phyloP scores from a whole-genome alignment of 2,113 vertebrate species.

The Embiotoca jacksoni region DNA sequence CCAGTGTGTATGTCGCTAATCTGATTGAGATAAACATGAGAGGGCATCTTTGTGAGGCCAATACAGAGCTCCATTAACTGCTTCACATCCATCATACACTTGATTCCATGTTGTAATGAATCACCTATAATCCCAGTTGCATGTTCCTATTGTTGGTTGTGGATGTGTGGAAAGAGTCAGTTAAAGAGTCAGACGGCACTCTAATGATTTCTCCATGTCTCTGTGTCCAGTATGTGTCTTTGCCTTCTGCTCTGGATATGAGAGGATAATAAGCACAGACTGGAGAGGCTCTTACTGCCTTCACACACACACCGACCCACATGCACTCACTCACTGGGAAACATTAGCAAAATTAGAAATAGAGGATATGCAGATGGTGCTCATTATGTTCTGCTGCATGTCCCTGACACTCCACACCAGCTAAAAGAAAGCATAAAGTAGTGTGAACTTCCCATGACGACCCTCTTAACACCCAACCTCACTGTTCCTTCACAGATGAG shows the following conservation, averaged over 20 bases:
- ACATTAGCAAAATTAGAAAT: constrained; percentile 49
- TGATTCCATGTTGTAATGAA: not conserved
- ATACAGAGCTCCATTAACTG: too few species aligned
- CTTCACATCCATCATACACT: too few species aligned
- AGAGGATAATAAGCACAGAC: constrained; percentile 59
- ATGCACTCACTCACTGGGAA: constrained; percentile 16
- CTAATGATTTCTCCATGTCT: constrained; percentile 38
- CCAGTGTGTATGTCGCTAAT: too few species aligned
- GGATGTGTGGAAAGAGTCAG: constrained; percentile 13
- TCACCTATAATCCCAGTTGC: not conserved
- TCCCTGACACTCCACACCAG: constrained; percentile 44
- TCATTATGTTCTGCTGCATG: constrained; percentile 61
- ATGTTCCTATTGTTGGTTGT: constrained; percentile 10
- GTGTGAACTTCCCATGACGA: not conserved
- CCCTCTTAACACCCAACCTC: constrained; percentile 1
- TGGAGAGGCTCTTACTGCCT: constrained; percentile 42
- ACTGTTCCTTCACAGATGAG: constrained; percentile 41
- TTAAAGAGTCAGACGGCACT: constrained; percentile 4
- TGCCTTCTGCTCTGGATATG: constrained; percentile 29
- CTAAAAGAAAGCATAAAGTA: constrained; percentile 3
- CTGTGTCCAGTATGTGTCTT: not conserved
- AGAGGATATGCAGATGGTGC: constrained; percentile 61
- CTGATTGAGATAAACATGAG: too few species aligned
- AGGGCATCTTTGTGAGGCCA: too few species aligned
- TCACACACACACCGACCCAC: constrained; percentile 13